Conservation (phyloP, 1,140 invertebrate species). For the Dysdera silvatica region DNA sequence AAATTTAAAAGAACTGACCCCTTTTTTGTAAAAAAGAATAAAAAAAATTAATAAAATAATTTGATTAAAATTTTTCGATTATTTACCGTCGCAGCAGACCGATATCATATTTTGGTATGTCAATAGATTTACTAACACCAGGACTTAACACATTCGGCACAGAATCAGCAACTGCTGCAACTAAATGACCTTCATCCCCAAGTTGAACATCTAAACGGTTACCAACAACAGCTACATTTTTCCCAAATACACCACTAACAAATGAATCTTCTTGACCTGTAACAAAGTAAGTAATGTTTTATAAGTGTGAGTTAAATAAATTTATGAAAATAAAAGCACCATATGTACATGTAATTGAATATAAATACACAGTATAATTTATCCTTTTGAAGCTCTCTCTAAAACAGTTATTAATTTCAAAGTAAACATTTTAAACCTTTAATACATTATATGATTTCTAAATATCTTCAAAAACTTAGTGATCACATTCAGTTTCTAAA, state of each 20-base stretch:
- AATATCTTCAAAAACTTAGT: too few relatives aligned
- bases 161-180: neutral
- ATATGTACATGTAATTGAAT: too few relatives aligned
- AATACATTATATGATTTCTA: too few relatives aligned
- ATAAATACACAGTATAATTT: too few relatives aligned
- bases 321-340: too few relatives aligned
- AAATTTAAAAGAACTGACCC: neutral
- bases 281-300: neutral
- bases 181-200: conserved; percentile 30
- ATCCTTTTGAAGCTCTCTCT: too few relatives aligned
- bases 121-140: neutral
- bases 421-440: too few relatives aligned
- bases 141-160: neutral
- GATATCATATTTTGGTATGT: conserved; percentile 22
- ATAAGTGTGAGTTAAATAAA: too few relatives aligned
- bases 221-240: conserved; percentile 66
- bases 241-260: conserved; percentile 63
- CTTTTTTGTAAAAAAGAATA: neutral
- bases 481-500: too few relatives aligned
- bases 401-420: too few relatives aligned
- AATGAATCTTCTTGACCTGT: conserved; percentile 31
- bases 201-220: conserved; percentile 67
- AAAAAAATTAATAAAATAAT: neutral
- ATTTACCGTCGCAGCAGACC: conserved; percentile 19
- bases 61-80: too few relatives aligned